phyloP scores from a whole-genome alignment of 2,888 invertebrate genomes.

The Rhyacophila evoluta region DNA sequence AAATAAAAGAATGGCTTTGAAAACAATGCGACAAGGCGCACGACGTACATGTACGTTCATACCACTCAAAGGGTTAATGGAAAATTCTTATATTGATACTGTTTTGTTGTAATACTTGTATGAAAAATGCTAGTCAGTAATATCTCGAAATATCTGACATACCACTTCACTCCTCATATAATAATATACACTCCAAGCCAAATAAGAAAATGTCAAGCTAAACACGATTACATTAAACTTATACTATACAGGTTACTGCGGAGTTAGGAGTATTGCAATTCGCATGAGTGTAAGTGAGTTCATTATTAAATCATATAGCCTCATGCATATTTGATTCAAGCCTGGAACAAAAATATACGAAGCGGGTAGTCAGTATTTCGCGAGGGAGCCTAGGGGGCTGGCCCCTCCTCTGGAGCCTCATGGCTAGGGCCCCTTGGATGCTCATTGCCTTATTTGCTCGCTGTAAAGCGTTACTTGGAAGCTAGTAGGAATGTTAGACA shows the following conservation, averaged over 20 bases:
- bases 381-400: constrained; percentile 11
- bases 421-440: constrained; percentile 23
- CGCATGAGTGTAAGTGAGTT: constrained; percentile 48
- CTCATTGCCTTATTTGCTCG: constrained; percentile 43
- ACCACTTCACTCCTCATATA: not conserved
- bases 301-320: constrained; percentile 52
- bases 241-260: not conserved
- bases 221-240: not conserved
- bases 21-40: too few species aligned
- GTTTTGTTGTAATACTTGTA: too few species aligned
- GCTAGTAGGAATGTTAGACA: not conserved
- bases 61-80: too few species aligned
- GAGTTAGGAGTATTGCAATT: constrained; percentile 19
- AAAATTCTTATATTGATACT: too few species aligned
- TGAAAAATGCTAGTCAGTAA: too few species aligned
- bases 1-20: too few species aligned
- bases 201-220: constrained; percentile 3
- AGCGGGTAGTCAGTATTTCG: constrained; percentile 16
- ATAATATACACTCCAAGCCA: not conserved
- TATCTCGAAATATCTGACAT: not conserved
- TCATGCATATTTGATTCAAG: constrained; percentile 50
- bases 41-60: too few species aligned
- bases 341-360: constrained; percentile 44
- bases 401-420: constrained; percentile 16
- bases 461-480: constrained; percentile 38